Base-by-base conservation (phyloP, 2,797 vertebrate species). In the Odontamblyopus rebecca region DNA sequence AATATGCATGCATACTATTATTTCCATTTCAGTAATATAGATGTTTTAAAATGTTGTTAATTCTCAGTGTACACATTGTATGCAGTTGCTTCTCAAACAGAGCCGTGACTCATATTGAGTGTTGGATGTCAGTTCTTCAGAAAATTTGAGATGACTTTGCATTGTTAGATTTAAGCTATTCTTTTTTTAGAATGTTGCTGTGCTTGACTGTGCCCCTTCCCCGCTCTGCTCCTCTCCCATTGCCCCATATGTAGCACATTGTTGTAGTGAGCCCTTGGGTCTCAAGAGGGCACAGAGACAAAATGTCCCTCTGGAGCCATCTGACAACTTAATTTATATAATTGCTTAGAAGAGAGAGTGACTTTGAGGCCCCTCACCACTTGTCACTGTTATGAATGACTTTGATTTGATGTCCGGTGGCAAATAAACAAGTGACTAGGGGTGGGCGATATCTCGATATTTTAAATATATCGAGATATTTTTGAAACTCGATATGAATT, bases 251-350 rank as follows among this genome's bases (percentile, higher is more conserved):
- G 77, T 26, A 62, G 57, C 64, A 66, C 70, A 74, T 81, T 80
- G 75, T 86, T 53, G 71, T 68, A 62, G 59, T 69, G 72, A 59
- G 68, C 70, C 77, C 70, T 68, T 80, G 76, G 85, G 82, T 86
- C 84, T 69, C 72, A 50, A 70, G 80, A 83, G 63, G 75, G 77
- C 61, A 38, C 84, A 72, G 85, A 90, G 87, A 89, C 84, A 53
- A 79, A 85, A 82, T 68, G 53, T 85, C 88, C 90, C 86, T 74
- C 85, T 69, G 86, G 87, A 86, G 70, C 77, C 76, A 85, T 90
- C 89, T 93, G 91, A 93, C 92, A 92, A 86, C 85, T 87, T 93
- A 82, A 92, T 92, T 91, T 88, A 86, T 91, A 73, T 88, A 91
- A 92, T 92, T 91, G 87, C 84, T 86, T 60, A 54, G 84, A 90